Evolutionary conservation across 2,797 vertebrate species (phyloP).

Genomic region (Poecilia velifera): DNA sequence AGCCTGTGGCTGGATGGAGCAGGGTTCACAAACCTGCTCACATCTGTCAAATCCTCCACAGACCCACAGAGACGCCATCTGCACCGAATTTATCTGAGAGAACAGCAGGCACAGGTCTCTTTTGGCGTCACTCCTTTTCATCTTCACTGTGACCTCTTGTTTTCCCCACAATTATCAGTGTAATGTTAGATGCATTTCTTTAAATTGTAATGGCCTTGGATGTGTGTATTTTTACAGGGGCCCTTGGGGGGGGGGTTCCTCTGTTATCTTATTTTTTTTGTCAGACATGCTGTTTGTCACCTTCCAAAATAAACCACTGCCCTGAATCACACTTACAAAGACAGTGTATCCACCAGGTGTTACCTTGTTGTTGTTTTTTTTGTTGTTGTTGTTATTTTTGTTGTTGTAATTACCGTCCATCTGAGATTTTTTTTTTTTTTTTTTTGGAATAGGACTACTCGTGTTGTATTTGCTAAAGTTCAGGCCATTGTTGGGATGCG

Average conservation of each 20-base stretch:
- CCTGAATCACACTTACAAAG: slow-evolving; percentile 26
- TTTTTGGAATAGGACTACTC: not conserved
- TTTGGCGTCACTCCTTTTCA: slow-evolving; percentile 14
- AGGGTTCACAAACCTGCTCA: slow-evolving; percentile 4
- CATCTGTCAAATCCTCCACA: slow-evolving; percentile 12
- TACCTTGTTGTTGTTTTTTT: not conserved
- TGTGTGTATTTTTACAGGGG: slow-evolving; percentile 10
- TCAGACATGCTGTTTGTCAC: slow-evolving; percentile 5
- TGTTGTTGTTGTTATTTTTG: slow-evolving; percentile 1
- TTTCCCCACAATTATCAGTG: slow-evolving; percentile 2
- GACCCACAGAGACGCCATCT: not conserved
- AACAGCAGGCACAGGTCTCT: slow-evolving; percentile 21
- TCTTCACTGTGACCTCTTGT: not conserved
- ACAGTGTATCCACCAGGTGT: slow-evolving; percentile 19
- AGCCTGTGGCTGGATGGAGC: not conserved
- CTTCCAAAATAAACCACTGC: not conserved
- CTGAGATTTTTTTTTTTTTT: not conserved
- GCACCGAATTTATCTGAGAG: slow-evolving; percentile 9
- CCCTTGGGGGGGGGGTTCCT: not conserved
- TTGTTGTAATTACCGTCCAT: slow-evolving; percentile 7
- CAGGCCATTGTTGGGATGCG: not conserved
- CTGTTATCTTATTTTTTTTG: slow-evolving; percentile 6
- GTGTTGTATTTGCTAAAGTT: not conserved
- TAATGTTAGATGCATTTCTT: not conserved
- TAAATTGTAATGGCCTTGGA: not conserved